These are phyloP conservation scores for Halcyon badia DNA, from an alignment of 2,797 vertebrate species.

Conservation along the genomic window DNA sequence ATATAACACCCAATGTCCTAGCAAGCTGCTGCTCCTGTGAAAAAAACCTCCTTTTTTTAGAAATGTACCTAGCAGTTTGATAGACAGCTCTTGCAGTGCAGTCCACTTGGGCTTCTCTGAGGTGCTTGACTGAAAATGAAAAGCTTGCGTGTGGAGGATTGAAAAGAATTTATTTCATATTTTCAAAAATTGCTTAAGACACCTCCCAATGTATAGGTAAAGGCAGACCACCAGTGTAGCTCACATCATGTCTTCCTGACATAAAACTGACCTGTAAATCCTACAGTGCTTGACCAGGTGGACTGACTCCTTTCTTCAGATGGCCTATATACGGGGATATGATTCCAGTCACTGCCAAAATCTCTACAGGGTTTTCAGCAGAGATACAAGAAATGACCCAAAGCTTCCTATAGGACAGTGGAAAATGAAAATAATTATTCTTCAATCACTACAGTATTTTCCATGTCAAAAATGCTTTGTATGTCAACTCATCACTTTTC, in stretches of 20 bases:
- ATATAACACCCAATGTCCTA: fast-evolving
- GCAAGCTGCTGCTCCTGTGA: background rate
- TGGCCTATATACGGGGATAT: background rate
- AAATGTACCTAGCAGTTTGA: background rate
- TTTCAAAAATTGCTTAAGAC: background rate
- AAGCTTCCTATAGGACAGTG: background rate
- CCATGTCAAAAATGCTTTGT: background rate
- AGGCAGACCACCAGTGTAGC: background rate
- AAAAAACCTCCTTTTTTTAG: background rate
- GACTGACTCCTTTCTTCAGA: background rate
- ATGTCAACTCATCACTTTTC: background rate
- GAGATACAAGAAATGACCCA: background rate
- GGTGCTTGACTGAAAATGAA: background rate
- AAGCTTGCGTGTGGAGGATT: background rate
- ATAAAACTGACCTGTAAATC: background rate
- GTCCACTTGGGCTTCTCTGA: background rate
- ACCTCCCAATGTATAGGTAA: background rate
- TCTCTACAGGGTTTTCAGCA: background rate
- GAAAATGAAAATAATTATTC: background rate
- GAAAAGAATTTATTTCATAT: background rate
- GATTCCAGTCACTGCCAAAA: background rate
- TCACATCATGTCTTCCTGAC: background rate
- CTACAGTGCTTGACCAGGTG: background rate
- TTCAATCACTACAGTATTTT: background rate
- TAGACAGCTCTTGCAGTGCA: background rate